phyloP scores from a whole-genome alignment of 2,797 vertebrate genomes.

The Graptemys geographica region DNA sequence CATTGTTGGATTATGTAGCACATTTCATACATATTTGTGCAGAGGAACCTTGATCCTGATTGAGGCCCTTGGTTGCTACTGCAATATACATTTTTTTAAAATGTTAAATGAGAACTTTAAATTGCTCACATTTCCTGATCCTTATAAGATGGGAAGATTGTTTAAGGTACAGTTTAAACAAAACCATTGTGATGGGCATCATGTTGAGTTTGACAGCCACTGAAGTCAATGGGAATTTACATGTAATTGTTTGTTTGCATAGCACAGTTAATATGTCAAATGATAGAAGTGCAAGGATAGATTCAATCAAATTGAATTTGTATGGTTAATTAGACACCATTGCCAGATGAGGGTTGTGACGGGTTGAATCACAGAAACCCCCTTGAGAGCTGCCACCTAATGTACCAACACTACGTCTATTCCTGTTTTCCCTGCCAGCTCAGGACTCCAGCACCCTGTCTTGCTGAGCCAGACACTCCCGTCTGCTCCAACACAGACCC shows the following conservation, averaged over 20 bases:
- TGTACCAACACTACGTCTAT: too few species aligned
- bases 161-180: background rate
- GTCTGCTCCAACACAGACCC: too few species aligned
- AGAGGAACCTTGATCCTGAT: background rate
- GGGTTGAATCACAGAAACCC: too few species aligned
- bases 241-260: background rate
- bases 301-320: too few species aligned
- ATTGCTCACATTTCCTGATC: background rate
- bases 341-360: background rate
- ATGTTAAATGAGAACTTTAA: background rate
- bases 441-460: too few species aligned
- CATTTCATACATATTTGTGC: too few species aligned
- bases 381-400: too few species aligned
- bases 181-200: background rate
- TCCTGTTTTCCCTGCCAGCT: too few species aligned
- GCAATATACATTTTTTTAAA: background rate
- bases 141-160: background rate
- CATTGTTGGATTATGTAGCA: background rate
- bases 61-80: background rate
- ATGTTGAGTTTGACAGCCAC: background rate
- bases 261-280: background rate
- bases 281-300: background rate
- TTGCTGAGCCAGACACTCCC: too few species aligned
- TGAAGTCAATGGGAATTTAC: background rate
- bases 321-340: too few species aligned